Conservation (phyloP, 2,888 invertebrate genomes). For the Sturmia bella region DNA sequence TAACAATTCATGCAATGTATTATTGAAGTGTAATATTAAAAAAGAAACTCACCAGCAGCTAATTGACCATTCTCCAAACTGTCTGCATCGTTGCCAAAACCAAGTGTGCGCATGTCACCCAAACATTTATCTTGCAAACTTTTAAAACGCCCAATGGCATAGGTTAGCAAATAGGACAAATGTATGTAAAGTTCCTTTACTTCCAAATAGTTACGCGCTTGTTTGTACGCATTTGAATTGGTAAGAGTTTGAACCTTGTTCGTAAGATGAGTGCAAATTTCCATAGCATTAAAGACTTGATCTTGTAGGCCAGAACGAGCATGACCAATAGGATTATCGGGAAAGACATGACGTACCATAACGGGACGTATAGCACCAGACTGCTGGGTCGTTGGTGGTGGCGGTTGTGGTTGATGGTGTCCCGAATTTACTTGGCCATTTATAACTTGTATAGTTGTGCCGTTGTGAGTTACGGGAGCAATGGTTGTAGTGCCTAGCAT, state of each 20-base stretch:
- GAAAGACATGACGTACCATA: slow-evolving; percentile 77
- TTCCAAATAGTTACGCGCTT: slow-evolving; percentile 79
- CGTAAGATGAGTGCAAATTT: slow-evolving; percentile 81
- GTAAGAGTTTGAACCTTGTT: slow-evolving; percentile 81
- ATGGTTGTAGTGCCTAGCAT: slow-evolving; percentile 63
- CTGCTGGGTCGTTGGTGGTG: slow-evolving; percentile 33
- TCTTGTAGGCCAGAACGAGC: slow-evolving; percentile 80
- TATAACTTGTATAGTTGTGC: slow-evolving; percentile 70
- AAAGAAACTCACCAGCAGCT: slow-evolving; percentile 77
- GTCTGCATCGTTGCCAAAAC: slow-evolving; percentile 80
- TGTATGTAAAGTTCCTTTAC: slow-evolving; percentile 82
- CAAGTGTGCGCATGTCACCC: slow-evolving; percentile 80
- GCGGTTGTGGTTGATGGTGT: slow-evolving; percentile 46
- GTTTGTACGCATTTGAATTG: slow-evolving; percentile 81
- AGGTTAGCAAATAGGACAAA: slow-evolving; percentile 81
- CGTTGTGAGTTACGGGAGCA: slow-evolving; percentile 65
- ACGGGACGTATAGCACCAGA: slow-evolving; percentile 68
- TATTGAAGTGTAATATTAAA: slow-evolving; percentile 9
- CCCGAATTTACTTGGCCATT: slow-evolving; percentile 68
- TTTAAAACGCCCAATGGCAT: slow-evolving; percentile 81
- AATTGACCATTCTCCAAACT: slow-evolving; percentile 80
- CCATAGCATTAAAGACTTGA: slow-evolving; percentile 80
- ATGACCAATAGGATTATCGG: slow-evolving; percentile 77
- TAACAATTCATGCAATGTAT: background rate
- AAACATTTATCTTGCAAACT: slow-evolving; percentile 81